Evolutionary conservation across 2,113 vertebrate genomes (phyloP).

Genomic region (Seriola rivoliana): DNA sequence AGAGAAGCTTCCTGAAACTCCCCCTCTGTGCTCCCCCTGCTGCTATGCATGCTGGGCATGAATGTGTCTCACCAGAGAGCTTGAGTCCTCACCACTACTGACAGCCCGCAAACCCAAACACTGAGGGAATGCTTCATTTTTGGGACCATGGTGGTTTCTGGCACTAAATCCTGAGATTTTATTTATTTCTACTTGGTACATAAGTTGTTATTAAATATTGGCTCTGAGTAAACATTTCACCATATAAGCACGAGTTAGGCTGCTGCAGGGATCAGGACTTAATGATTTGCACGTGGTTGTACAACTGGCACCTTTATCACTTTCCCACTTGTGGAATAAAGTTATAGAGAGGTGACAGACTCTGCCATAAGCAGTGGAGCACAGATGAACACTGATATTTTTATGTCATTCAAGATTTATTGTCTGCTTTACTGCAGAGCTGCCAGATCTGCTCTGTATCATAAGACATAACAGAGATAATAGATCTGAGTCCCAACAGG

Average conservation of each 20-base stretch:
- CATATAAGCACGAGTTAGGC: conserved; percentile 44
- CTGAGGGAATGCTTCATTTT: conserved; percentile 41
- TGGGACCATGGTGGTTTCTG: conserved; percentile 56
- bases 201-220: conserved; percentile 69
- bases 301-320: conserved; percentile 28
- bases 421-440: not conserved
- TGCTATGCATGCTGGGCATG: conserved; percentile 46
- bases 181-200: conserved; percentile 65
- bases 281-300: conserved; percentile 48
- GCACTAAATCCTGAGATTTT: conserved; percentile 51
- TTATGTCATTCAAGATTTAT: not conserved
- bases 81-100: conserved; percentile 58
- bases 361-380: not conserved
- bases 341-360: not conserved
- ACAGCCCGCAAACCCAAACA: conserved; percentile 65
- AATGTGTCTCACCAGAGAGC: conserved; percentile 54
- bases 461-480: conserved; percentile 11
- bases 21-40: conserved; percentile 1
- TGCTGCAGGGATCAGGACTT: conserved; percentile 35
- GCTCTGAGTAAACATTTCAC: conserved; percentile 53
- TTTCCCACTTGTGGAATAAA: not conserved
- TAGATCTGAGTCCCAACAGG: conserved; percentile 39
- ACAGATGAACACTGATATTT: not conserved
- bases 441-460: conserved; percentile 11
- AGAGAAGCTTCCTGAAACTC: conserved; percentile 50